Percentiles rank a stretch among this genome's conserved stretches.
These are phyloP conservation scores for Neolamprologus falcicula DNA, from an alignment of 2,113 vertebrate species.

Conservation along the genomic window DNA sequence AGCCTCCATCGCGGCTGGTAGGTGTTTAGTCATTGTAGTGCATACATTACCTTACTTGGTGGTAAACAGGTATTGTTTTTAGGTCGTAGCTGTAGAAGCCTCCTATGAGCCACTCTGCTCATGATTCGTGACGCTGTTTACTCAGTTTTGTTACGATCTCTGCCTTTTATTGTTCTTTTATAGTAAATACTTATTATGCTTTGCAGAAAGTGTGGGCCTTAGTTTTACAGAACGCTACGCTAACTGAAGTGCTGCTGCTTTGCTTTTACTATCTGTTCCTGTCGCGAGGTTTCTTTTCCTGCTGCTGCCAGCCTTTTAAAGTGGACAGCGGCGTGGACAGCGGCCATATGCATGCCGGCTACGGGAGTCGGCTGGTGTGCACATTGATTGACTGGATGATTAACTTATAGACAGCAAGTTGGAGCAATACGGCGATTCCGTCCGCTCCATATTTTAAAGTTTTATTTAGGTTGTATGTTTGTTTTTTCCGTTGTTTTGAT, in stretches of 20 bases:
- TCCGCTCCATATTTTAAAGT: accelerated
- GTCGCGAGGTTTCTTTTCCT: accelerated
- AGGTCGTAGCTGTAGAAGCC: no score
- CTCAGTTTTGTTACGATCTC: background rate
- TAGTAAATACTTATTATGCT: background rate
- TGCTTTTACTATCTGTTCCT: accelerated
- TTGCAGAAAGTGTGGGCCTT: background rate
- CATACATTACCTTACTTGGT: background rate
- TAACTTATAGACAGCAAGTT: background rate
- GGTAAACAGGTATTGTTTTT: no score
- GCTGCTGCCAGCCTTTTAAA: background rate
- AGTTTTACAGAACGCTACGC: background rate
- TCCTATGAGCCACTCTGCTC: no score
- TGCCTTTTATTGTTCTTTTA: no score
- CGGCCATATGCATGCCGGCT: background rate
- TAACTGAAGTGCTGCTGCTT: background rate
- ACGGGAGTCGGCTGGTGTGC: background rate
- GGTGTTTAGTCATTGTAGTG: background rate
- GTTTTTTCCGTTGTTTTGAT: background rate
- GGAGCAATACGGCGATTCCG: background rate
- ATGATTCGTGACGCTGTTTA: no score
- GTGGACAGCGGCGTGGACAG: background rate
- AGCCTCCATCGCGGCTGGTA: background rate
- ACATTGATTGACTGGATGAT: background rate
- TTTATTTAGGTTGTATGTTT: background rate